phyloP scores from a whole-genome alignment of 1,140 invertebrate genomes.

The Gonatopus flavifemur region DNA sequence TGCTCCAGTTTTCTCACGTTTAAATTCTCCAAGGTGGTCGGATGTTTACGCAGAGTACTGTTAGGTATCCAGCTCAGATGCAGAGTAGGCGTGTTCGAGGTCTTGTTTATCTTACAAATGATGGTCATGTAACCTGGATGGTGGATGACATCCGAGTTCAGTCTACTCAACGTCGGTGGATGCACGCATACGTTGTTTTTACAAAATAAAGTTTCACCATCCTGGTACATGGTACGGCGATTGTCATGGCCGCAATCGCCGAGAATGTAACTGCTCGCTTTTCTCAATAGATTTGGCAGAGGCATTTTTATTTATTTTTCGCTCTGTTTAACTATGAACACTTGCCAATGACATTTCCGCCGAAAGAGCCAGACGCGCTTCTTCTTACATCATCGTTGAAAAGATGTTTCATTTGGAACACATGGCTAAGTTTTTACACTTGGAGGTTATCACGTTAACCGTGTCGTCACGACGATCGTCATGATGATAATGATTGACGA shows the following conservation, averaged over 20 bases:
- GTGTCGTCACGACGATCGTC: too few relatives aligned
- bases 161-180: conserved; percentile 77
- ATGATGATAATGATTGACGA: too few relatives aligned
- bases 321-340: too few relatives aligned
- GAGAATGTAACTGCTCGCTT: conserved; percentile 76
- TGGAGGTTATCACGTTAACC: too few relatives aligned
- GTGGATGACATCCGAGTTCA: conserved; percentile 80
- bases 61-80: conserved; percentile 95
- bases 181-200: conserved; percentile 97
- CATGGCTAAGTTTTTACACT: too few relatives aligned
- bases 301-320: conserved; percentile 64
- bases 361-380: neutral
- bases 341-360: neutral
- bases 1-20: conserved; percentile 25
- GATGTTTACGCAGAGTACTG: conserved; percentile 82
- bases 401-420: too few relatives aligned
- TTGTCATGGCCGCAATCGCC: conserved; percentile 63
- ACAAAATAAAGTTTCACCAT: conserved; percentile 83
- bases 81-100: conserved; percentile 74
- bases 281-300: conserved; percentile 71
- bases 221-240: conserved; percentile 62
- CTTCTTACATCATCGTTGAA: neutral
- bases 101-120: conserved; percentile 75
- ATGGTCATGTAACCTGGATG: conserved; percentile 91
- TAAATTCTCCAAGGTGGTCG: conserved; percentile 71